Base-by-base conservation (phyloP, 2,888 invertebrate species). In the Strigamia transsilvanica region DNA sequence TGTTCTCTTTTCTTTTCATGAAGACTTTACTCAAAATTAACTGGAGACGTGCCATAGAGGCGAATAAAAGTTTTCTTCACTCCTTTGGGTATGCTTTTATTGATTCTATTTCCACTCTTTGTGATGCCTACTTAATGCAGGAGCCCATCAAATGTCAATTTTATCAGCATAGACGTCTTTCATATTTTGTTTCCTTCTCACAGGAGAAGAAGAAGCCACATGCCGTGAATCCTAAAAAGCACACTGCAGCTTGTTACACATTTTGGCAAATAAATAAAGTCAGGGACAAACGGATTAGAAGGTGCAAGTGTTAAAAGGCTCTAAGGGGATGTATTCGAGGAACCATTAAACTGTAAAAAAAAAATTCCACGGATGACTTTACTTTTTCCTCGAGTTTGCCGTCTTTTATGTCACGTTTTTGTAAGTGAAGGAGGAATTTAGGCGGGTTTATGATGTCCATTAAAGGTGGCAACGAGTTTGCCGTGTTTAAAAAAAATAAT, bases 31-130 rank as follows among this genome's bases (percentile, higher is more conserved):
- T 51, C 51, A 51, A 51, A 51, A 51, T 51, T 51, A 51, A 51
- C 51, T 51, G 51, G 51, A 51, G 51, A 51, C 51, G 51, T 51
- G 51, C 51, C 51, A 51, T 51, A 51, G 7, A 51, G 51, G 12
- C 51, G 51, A 51, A 51, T 2, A 51, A 51, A 15, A 18, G 3
- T 51, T 51, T 51, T 51, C 51, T 51, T 51, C 51, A 51, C 15
- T 51, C 51, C 51, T 51, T 51, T 51, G 51, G 51, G 51, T 51
- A 51, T 51, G 12, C 7, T 51, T 51, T 51, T 51, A 51, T 51
- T 51, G 51, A 51, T 51, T 51, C 51, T 51, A 51, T 51, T 51
- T 51, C 12, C 51, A 51, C n/a, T 51, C 51, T 51, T 51, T 51
- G 51, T 18, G 51, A 51, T 18, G 51, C 51, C 15, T 51, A 51